Evolutionary conservation across 2,797 vertebrate genomes (phyloP).

Genomic region (Sebastes diploproa): DNA sequence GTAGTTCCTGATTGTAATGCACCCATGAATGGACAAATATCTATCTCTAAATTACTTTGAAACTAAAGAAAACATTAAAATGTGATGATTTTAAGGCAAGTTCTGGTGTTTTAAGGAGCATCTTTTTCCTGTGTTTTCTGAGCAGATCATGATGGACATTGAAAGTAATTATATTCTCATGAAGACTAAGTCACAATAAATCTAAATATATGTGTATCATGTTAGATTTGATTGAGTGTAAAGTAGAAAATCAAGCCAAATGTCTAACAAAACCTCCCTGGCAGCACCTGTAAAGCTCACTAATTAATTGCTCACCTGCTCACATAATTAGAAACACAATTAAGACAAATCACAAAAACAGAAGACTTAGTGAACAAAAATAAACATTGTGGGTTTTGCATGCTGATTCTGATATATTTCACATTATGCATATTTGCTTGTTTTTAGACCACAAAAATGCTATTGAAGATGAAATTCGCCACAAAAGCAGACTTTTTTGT

Average conservation of each 20-base stretch:
- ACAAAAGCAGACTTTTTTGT: background rate
- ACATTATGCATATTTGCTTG: background rate
- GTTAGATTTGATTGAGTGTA: background rate
- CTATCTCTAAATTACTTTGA: too few species aligned
- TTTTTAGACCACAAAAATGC: background rate
- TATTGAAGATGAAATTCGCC: background rate
- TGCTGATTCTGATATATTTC: background rate
- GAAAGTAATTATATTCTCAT: background rate
- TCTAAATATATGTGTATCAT: background rate
- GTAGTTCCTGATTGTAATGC: accelerated
- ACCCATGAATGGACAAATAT: too few species aligned
- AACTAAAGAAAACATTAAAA: background rate
- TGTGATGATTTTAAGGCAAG: background rate
- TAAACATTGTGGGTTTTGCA: background rate
- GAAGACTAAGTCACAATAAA: background rate
- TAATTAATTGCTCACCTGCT: background rate
- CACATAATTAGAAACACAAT: background rate
- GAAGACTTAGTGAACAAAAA: background rate
- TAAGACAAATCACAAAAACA: background rate
- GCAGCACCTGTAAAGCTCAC: background rate
- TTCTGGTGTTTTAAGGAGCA: background rate
- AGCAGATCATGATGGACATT: background rate
- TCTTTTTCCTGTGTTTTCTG: background rate
- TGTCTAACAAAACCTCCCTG: background rate
- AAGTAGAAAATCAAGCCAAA: background rate